Conservation (phyloP, 2,888 invertebrate species). For the Archips crataeganus region DNA sequence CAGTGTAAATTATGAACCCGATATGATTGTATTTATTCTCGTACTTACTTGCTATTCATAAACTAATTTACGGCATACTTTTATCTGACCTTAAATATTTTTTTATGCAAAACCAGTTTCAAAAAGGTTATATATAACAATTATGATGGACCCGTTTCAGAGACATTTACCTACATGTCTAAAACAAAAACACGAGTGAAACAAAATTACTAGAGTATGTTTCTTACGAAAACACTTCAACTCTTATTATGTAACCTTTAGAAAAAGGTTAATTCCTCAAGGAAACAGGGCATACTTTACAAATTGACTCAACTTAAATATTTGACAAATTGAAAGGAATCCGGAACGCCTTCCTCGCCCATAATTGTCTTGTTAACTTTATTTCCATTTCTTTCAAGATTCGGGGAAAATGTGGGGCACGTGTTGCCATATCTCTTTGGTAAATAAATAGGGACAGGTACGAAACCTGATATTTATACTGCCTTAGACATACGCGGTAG, state of each 20-base stretch:
- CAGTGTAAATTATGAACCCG: background rate
- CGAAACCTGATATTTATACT: slow-evolving; percentile 3
- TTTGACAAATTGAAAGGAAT: slow-evolving; percentile 6
- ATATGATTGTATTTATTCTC: background rate
- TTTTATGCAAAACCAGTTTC: no score
- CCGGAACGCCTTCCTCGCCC: background rate
- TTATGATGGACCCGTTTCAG: no score
- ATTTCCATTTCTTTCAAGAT: slow-evolving; percentile 16
- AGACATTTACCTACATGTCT: no score
- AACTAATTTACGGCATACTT: no score
- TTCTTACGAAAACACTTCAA: background rate
- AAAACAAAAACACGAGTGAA: background rate
- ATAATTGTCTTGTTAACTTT: slow-evolving; percentile 28
- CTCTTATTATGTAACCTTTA: background rate
- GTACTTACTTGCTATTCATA: background rate
- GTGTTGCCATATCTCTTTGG: background rate
- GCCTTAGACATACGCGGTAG: background rate
- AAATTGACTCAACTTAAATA: slow-evolving; percentile 12
- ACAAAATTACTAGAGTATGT: background rate
- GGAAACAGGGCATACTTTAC: background rate
- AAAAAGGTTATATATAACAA: no score
- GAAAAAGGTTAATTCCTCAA: background rate
- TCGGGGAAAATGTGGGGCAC: background rate
- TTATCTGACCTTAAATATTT: no score
- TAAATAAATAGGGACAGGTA: slow-evolving; percentile 2